phyloP scores from a whole-genome alignment of 2,888 invertebrate species.

The Leptopilina drosophilae region DNA sequence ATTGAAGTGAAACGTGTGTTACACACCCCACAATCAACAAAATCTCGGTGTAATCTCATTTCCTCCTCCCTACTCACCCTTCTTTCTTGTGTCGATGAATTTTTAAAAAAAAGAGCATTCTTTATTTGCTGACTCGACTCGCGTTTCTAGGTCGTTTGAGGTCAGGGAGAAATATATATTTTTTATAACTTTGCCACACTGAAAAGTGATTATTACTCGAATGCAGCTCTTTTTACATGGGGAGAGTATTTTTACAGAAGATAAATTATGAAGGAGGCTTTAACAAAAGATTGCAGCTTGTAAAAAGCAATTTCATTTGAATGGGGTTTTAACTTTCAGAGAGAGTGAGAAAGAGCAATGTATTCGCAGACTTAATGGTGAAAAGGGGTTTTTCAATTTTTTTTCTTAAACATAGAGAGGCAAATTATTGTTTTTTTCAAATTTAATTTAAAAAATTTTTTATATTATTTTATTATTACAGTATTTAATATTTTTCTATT shows the following conservation, averaged over 20 bases:
- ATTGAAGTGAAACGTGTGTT: not conserved
- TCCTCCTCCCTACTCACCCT: not conserved
- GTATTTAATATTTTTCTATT: too few species aligned
- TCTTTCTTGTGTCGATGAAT: not conserved
- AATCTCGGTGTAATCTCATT: constrained; percentile 20
- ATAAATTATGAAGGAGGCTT: constrained; percentile 10
- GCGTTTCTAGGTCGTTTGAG: constrained; percentile 25
- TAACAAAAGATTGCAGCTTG: constrained; percentile 8
- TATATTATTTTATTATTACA: too few species aligned
- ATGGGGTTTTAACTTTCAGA: constrained; percentile 1
- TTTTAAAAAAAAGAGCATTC: constrained; percentile 26
- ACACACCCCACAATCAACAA: not conserved
- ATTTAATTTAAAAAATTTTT: too few species aligned
- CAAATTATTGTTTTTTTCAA: too few species aligned
- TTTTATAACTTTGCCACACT: not conserved
- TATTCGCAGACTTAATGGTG: not conserved
- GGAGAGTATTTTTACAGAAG: constrained; percentile 15
- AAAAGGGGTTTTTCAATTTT: not conserved
- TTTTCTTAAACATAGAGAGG: too few species aligned
- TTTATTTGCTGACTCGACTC: constrained; percentile 32
- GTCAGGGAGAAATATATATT: constrained; percentile 33
- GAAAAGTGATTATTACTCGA: constrained; percentile 22
- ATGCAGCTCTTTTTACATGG: not conserved
- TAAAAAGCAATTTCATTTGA: constrained; percentile 13
- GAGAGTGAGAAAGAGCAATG: not conserved